Evolutionary conservation across 30 jellyfish, hydroid and myxozoan genomes (phyloP), one percentile per base, ranked within the genome.

Genomic region (Sanderia malayensis): DNA sequence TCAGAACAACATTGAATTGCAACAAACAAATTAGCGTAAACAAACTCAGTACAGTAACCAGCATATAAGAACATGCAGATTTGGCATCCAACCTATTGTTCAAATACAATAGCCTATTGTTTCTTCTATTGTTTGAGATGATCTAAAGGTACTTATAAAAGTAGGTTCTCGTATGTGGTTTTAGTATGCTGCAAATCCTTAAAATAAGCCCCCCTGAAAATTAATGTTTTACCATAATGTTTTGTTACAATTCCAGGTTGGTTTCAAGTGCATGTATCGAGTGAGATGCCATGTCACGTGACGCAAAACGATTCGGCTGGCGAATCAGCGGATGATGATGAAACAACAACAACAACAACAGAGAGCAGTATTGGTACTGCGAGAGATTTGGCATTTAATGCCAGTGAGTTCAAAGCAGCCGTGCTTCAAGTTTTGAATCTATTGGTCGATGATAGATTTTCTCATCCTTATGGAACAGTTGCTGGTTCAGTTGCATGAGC

Each of bases 401-500:
- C 67, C 1, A 59, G 84, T 44, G 99, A 85, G 32, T 93, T 93
- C 86, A 85, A 87, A 28, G 88, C 84, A 27, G 95, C 96, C 17
- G 95, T 74, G 9, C 63, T 82, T 2, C 96, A 93, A 68, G 71
- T 85, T 0, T 44, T 93, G 66, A 87, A 81, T 19, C 71, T 93
- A 6, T 49, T 93, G 52, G 80, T 93, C 95, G 94, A 81, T 75
- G 95, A 85, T 31, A 93, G 85, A 25, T 93, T 93, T 73, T 93
- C 95, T 0, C 99, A 93, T 76, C 99, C 99, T 15, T 93, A 93
- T 55, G 99, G 99, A 22, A 93, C 96, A 6, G 87, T 93, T 19
- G 99, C 99, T 49, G 99, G 99, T 8, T 78, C 99, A 13, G 99
- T 93, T 20, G 99, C 99, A 9, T 49, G 64, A 49, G n/a, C n/a